phyloP scores from a whole-genome alignment of 2,113 vertebrate species.

The Chroicocephalus ridibundus region DNA sequence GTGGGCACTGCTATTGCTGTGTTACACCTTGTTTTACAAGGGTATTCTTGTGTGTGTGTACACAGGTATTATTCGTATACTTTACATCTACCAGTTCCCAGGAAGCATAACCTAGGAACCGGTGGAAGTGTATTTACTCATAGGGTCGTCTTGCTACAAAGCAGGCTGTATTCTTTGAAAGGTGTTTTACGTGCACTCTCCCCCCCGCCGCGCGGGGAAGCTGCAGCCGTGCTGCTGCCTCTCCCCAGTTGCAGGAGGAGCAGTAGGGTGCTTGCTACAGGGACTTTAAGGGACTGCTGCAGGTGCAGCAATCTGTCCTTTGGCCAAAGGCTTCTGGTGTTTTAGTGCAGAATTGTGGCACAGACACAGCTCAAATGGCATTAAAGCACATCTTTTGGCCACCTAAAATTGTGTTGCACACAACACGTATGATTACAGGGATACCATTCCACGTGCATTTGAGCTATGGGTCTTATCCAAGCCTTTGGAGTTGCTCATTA shows the following conservation, averaged over 20 bases:
- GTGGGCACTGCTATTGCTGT: background rate
- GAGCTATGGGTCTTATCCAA: background rate
- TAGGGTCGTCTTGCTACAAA: background rate
- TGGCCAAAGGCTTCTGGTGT: background rate
- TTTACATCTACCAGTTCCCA: background rate
- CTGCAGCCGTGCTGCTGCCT: background rate
- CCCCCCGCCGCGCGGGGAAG: background rate
- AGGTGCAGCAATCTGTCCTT: background rate
- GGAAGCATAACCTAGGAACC: background rate
- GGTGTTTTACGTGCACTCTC: background rate
- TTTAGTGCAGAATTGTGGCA: background rate
- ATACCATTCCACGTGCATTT: background rate
- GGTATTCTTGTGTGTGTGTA: background rate
- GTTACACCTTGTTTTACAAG: background rate
- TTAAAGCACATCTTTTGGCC: background rate
- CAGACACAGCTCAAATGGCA: background rate
- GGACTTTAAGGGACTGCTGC: background rate
- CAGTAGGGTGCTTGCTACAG: background rate
- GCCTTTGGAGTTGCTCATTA: conserved; percentile 31
- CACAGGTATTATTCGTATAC: background rate
- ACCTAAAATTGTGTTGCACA: background rate
- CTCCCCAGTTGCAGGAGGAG: background rate
- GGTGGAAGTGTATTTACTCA: background rate
- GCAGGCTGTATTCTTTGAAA: background rate
- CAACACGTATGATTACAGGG: background rate